These are phyloP conservation scores for Calcarius lapponicus DNA, from an alignment of 2,797 vertebrate genomes.

Conservation along the genomic window DNA sequence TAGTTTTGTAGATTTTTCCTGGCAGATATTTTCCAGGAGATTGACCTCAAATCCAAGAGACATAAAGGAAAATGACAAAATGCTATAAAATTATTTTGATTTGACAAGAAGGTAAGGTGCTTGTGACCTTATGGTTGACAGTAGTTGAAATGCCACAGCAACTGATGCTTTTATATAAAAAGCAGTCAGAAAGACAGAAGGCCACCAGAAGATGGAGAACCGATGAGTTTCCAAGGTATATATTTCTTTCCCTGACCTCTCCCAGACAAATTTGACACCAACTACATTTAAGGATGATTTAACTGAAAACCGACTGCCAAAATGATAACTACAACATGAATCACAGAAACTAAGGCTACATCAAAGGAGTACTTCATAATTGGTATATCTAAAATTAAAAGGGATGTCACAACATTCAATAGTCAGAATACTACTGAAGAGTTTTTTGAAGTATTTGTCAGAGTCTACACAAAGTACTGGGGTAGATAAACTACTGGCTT, in stretches of 20 bases:
- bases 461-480: background rate
- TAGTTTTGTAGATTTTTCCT: background rate
- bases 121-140: background rate
- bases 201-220: background rate
- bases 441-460: background rate
- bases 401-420: background rate
- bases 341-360: background rate
- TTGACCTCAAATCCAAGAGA: background rate
- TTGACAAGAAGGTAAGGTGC: background rate
- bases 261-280: background rate
- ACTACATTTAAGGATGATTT: background rate
- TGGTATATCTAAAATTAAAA: background rate
- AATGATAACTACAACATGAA: background rate
- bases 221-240: fast-evolving
- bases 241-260: background rate
- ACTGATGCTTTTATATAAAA: background rate
- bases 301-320: background rate
- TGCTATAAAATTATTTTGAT: background rate
- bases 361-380: background rate
- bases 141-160: background rate
- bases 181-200: background rate
- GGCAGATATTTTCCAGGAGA: background rate
- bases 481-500: background rate
- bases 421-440: background rate
- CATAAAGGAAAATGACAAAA: background rate